phyloP scores from a whole-genome alignment of 1,140 invertebrate genomes.

The Bradysia coprophila region DNA sequence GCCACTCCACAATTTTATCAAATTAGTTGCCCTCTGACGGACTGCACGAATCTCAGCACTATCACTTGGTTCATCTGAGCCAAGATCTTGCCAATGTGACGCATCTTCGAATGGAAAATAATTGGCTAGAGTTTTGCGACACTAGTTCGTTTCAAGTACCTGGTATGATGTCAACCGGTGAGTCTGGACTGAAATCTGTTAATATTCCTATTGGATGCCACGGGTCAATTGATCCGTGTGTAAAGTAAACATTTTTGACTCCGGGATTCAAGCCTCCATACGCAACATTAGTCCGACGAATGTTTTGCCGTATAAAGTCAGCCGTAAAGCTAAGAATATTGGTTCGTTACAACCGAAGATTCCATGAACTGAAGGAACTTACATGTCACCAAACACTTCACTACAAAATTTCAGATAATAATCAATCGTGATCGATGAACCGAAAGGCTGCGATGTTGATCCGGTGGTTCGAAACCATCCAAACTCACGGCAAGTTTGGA shows the following conservation, averaged over 20 bases:
- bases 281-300: conserved; percentile 33
- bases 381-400: conserved; percentile 41
- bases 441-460: conserved; percentile 39
- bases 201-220: conserved; percentile 41
- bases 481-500: conserved; percentile 71
- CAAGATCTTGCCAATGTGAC: conserved; percentile 63
- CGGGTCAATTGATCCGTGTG: conserved; percentile 39
- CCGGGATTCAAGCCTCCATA: conserved; percentile 35
- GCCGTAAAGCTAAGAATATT: conserved; percentile 26
- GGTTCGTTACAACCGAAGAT: not conserved
- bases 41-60: conserved; percentile 34
- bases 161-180: conserved; percentile 27
- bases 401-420: conserved; percentile 44
- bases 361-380: conserved; percentile 6
- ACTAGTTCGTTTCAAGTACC: conserved; percentile 7
- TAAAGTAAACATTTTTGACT: conserved; percentile 39
- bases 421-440: conserved; percentile 30
- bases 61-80: conserved; percentile 29
- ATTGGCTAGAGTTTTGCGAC: conserved; percentile 2
- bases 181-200: conserved; percentile 26
- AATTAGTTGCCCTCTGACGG: conserved; percentile 29
- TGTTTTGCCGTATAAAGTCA: conserved; percentile 25
- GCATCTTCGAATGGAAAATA: conserved; percentile 30
- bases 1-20: conserved; percentile 36
- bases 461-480: conserved; percentile 62